Conservation (phyloP, 1,140 invertebrate species). For the Idris sp. region DNA sequence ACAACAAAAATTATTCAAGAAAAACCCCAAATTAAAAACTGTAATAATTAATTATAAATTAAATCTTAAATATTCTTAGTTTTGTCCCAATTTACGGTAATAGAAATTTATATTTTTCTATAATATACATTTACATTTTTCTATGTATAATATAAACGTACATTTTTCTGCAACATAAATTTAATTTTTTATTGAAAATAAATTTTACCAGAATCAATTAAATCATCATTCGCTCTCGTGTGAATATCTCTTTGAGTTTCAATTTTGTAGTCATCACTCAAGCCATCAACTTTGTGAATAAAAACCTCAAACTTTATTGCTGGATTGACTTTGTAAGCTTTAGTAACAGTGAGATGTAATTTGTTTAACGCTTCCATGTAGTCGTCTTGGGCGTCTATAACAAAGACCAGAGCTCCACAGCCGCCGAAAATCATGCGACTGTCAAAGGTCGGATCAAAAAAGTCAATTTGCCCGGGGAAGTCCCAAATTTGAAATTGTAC, state of each 20-base stretch:
- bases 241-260: slow-evolving; percentile 99
- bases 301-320: slow-evolving; percentile 99
- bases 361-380: slow-evolving; percentile 97
- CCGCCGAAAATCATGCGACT: slow-evolving; percentile 96
- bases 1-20: too few species aligned
- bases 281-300: slow-evolving; percentile 98
- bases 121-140: too few species aligned
- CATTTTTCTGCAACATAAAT: too few species aligned
- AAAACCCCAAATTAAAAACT: too few species aligned
- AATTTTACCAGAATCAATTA: slow-evolving; percentile 87
- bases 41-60: too few species aligned
- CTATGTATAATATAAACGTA: too few species aligned
- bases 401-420: slow-evolving; percentile 97
- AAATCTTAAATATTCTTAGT: too few species aligned
- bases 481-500: slow-evolving; percentile 99
- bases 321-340: slow-evolving; percentile 97
- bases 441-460: slow-evolving; percentile 97
- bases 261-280: slow-evolving; percentile 99
- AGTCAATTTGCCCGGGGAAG: slow-evolving; percentile 99
- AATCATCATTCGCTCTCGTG: slow-evolving; percentile 96
- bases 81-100: too few species aligned
- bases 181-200: background rate
- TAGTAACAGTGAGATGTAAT: slow-evolving; percentile 93
- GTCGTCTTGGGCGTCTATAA: slow-evolving; percentile 99
- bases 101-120: too few species aligned